These are phyloP conservation scores for Ricordea florida DNA, from an alignment of 92 coral and sea anemone genomes.

Conservation along the genomic window DNA sequence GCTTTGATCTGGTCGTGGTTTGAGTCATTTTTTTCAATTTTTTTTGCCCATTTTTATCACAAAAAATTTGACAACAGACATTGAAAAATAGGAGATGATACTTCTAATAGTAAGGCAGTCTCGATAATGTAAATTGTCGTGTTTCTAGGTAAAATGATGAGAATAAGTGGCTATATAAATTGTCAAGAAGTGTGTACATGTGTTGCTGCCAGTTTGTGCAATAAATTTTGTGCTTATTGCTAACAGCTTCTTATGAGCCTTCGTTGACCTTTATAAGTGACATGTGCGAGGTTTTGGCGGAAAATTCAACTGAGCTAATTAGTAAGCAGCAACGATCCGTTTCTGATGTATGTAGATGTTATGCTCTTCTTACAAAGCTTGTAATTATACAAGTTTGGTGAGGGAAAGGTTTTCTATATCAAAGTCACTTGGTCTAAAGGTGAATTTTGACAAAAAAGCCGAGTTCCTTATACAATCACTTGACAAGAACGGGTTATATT, in stretches of 20 bases:
- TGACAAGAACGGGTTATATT: no score
- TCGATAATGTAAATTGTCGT: background rate
- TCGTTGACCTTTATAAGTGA: background rate
- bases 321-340: constrained; percentile 10
- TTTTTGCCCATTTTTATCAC: background rate
- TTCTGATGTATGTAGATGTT: constrained; percentile 1
- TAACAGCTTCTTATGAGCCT: constrained; percentile 3
- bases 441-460: no score
- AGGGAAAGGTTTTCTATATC: no score
- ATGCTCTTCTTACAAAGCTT: no score
- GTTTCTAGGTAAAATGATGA: background rate
- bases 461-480: no score
- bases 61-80: background rate
- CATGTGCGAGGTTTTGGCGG: constrained; percentile 7
- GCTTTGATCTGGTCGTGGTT: background rate
- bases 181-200: background rate
- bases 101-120: background rate
- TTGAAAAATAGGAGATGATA: no score
- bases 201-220: background rate
- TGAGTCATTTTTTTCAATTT: background rate
- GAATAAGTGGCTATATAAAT: background rate
- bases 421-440: no score
- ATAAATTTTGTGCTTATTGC: background rate
- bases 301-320: background rate
- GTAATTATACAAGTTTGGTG: no score